These are phyloP conservation scores for Leptopilina boulardi DNA, from an alignment of 1,140 invertebrate species.

Conservation along the genomic window DNA sequence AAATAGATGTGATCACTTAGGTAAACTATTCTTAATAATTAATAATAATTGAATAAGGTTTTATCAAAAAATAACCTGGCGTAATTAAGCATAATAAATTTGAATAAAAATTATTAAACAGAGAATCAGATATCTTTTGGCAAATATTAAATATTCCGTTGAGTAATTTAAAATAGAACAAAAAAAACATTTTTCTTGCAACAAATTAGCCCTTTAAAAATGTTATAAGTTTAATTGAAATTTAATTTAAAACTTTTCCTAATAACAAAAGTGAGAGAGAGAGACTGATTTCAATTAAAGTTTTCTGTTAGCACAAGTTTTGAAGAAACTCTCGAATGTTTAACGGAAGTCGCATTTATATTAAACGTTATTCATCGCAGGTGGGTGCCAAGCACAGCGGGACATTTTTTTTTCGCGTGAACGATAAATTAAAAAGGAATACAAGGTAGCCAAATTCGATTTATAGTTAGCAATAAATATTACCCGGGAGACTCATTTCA, in stretches of 20 bases:
- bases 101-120: too few species aligned
- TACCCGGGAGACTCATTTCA: slow-evolving; percentile 23
- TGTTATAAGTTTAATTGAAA: background rate
- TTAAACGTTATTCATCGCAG: background rate
- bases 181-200: too few species aligned
- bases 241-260: background rate
- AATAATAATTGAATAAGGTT: too few species aligned
- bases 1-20: too few species aligned
- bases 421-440: slow-evolving; percentile 22
- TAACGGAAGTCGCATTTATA: background rate
- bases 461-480: slow-evolving; percentile 26
- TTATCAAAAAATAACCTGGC: too few species aligned
- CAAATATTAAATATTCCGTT: too few species aligned
- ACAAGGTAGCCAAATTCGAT: slow-evolving; percentile 29
- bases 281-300: background rate
- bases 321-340: background rate
- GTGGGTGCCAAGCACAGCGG: slow-evolving; percentile 19
- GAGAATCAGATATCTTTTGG: too few species aligned
- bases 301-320: background rate
- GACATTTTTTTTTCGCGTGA: background rate
- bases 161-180: too few species aligned
- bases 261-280: background rate
- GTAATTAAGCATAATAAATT: too few species aligned
- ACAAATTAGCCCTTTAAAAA: too few species aligned
- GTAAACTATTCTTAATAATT: too few species aligned